phyloP scores from a whole-genome alignment of 2,797 vertebrate species.

The Podarcis lilfordi region DNA sequence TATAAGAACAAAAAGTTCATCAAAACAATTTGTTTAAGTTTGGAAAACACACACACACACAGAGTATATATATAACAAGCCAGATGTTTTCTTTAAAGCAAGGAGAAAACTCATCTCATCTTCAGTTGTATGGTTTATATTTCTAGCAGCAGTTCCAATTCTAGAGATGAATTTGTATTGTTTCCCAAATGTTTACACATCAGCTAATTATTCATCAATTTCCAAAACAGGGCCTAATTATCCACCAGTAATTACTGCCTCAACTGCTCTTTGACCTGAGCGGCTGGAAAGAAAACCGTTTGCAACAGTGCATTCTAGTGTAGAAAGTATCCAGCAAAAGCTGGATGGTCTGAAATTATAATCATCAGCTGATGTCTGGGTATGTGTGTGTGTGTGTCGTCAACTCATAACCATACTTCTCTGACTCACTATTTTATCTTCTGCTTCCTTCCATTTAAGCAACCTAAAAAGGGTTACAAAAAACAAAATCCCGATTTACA shows the following conservation, averaged over 20 bases:
- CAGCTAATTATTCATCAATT: conserved; percentile 60
- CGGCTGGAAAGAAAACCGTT: conserved; percentile 39
- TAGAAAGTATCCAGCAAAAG: conserved; percentile 18
- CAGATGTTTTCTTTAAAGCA: not conserved
- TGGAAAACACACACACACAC: not conserved
- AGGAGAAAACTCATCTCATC: not conserved
- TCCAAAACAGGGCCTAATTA: conserved; percentile 64
- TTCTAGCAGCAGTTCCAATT: conserved; percentile 58
- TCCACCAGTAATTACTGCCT: conserved; percentile 58
- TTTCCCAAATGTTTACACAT: conserved; percentile 61
- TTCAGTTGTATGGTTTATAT: conserved; percentile 31
- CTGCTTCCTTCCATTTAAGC: not conserved
- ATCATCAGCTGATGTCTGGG: conserved; percentile 27
- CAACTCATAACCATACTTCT: not conserved
- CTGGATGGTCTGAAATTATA: not conserved
- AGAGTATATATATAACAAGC: not conserved
- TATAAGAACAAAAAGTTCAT: not conserved
- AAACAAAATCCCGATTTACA: not conserved
- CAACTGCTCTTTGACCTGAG: conserved; percentile 69
- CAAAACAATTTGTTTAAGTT: not conserved
- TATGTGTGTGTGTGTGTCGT: not conserved
- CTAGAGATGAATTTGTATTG: conserved; percentile 59
- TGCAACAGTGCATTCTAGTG: not conserved
- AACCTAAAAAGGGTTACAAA: not conserved
- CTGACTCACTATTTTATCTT: conserved; percentile 22